phyloP scores from a whole-genome alignment of 2,888 invertebrate species.

The Elmis aenea region DNA sequence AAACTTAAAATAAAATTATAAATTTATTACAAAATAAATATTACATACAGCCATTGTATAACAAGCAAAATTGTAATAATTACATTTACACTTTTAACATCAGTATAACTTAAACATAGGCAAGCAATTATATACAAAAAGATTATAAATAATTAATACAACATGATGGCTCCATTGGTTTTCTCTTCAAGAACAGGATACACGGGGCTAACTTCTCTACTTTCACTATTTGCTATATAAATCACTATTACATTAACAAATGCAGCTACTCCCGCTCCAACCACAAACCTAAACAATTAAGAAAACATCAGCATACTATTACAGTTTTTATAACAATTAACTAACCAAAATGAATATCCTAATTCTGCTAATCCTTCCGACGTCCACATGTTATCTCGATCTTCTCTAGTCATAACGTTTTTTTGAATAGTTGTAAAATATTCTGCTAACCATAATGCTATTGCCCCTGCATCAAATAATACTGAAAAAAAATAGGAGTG shows the following conservation, averaged over 20 bases:
- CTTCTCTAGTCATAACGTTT: slow-evolving; percentile 78
- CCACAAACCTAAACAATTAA: slow-evolving; percentile 59
- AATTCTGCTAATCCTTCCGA: slow-evolving; percentile 76
- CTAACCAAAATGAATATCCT: slow-evolving; percentile 83
- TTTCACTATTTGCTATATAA: slow-evolving; percentile 65
- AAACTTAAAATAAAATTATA: too few species aligned
- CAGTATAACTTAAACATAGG: too few species aligned
- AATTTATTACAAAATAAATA: too few species aligned
- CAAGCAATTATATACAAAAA: slow-evolving; percentile 4
- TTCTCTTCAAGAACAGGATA: slow-evolving; percentile 72
- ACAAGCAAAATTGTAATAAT: too few species aligned
- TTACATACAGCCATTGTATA: too few species aligned
- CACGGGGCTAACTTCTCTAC: slow-evolving; percentile 58
- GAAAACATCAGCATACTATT: neutral
- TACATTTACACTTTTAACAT: too few species aligned
- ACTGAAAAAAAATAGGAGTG: slow-evolving; percentile 61
- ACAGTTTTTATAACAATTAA: slow-evolving; percentile 4
- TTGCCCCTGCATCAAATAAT: slow-evolving; percentile 66
- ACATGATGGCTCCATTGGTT: slow-evolving; percentile 79
- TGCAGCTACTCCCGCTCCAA: slow-evolving; percentile 64
- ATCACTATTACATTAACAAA: slow-evolving; percentile 70
- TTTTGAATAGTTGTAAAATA: slow-evolving; percentile 74
- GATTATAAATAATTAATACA: slow-evolving; percentile 53
- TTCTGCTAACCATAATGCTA: slow-evolving; percentile 78
- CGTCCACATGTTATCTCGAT: slow-evolving; percentile 75